phyloP scores from a whole-genome alignment of 2,888 invertebrate species.

The Balanococcus diminutus region DNA sequence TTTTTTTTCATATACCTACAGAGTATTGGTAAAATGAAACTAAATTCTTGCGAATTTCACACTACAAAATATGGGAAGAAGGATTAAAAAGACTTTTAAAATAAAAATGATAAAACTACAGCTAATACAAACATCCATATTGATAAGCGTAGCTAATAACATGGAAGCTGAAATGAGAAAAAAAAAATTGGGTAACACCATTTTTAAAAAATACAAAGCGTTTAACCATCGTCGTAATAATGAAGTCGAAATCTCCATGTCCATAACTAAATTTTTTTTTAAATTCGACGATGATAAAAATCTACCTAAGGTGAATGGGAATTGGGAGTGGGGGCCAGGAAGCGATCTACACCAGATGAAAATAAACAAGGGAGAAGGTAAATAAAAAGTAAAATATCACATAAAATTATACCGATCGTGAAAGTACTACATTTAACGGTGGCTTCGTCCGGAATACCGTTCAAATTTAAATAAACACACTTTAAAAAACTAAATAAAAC shows the following conservation, averaged over 20 bases:
- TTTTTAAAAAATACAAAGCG: not conserved
- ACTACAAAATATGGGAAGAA: not conserved
- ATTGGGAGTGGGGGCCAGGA: not conserved
- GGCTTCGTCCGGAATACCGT: not conserved
- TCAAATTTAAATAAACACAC: not conserved
- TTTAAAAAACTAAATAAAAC: not conserved
- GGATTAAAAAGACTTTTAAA: not conserved
- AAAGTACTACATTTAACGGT: not conserved
- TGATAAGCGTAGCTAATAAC: not conserved
- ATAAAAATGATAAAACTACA: not conserved
- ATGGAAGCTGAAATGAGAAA: not conserved
- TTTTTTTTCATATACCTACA: not conserved
- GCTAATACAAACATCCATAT: not conserved
- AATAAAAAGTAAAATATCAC: constrained; percentile 8
- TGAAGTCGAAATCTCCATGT: not conserved
- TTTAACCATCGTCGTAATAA: not conserved
- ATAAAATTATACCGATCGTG: not conserved
- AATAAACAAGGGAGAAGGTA: too few species aligned
- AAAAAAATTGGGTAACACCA: not conserved
- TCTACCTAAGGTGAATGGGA: not conserved
- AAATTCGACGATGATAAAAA: not conserved
- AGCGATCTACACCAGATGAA: not conserved
- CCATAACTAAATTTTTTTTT: too few species aligned
- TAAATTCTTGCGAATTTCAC: not conserved
- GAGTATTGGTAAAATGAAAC: constrained; percentile 25